Conservation (phyloP, 2,797 vertebrate species). For the Threskiornis aethiopicus region DNA sequence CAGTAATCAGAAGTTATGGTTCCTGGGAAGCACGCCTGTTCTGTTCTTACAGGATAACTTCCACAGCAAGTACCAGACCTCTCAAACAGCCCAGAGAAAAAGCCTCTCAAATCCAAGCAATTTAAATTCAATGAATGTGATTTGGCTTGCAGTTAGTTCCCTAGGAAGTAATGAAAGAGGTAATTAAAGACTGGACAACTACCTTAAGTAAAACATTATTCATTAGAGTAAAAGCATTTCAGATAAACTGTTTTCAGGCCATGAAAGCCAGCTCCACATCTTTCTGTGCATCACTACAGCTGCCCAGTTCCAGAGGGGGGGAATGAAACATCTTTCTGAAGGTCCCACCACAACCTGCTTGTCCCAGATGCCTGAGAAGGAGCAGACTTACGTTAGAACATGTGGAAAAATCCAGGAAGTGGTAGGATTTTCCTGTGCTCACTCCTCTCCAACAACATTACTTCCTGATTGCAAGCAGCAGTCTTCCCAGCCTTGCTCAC, state of each 20-base stretch:
- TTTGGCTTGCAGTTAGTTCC: constrained; percentile 16
- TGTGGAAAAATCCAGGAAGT: background rate
- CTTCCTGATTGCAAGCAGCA: background rate
- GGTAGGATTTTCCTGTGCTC: background rate
- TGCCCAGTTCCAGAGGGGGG: background rate
- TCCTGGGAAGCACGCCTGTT: background rate
- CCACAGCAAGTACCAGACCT: background rate
- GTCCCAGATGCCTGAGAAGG: background rate
- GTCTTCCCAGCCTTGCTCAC: background rate
- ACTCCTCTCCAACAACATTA: background rate
- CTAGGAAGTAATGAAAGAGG: constrained; percentile 45
- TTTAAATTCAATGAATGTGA: constrained; percentile 31
- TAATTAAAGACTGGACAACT: constrained; percentile 48
- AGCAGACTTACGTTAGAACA: background rate
- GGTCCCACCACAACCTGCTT: background rate
- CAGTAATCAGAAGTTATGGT: background rate
- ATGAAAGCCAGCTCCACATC: background rate
- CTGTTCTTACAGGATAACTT: background rate
- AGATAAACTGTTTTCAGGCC: background rate
- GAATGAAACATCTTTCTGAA: background rate
- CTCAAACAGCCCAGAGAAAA: background rate
- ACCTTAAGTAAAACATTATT: constrained; percentile 10
- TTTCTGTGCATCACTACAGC: background rate
- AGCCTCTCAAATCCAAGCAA: background rate
- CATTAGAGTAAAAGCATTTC: background rate